These are phyloP conservation scores for Platichthys stellatus DNA, from an alignment of 2,113 vertebrate genomes.

Conservation along the genomic window DNA sequence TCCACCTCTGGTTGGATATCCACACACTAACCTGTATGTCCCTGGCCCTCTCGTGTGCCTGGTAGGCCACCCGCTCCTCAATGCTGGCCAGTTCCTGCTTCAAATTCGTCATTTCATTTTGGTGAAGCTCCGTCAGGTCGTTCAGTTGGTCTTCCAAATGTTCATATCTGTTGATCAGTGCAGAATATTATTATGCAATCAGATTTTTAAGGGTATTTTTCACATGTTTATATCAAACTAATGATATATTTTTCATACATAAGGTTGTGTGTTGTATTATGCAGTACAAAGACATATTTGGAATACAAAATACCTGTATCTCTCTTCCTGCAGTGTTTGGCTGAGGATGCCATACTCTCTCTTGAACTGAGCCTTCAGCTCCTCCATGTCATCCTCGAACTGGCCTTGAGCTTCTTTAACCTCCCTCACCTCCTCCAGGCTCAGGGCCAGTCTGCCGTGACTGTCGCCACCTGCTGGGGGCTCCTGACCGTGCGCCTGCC, in stretches of 20 bases:
- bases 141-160: conserved; percentile 94
- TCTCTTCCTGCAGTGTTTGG: conserved; percentile 92
- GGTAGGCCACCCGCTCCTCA: conserved; percentile 95
- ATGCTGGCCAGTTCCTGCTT: conserved; percentile 96
- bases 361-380: conserved; percentile 89
- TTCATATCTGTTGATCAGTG: conserved; percentile 81
- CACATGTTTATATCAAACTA: background rate
- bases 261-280: no score
- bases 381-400: conserved; percentile 92
- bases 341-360: conserved; percentile 89
- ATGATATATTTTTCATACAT: no score
- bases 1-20: no score
- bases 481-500: conserved; percentile 54
- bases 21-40: conserved; percentile 89
- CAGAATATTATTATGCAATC: background rate
- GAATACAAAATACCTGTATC: conserved; percentile 84
- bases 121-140: conserved; percentile 93
- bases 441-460: conserved; percentile 69
- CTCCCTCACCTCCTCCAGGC: conserved; percentile 89
- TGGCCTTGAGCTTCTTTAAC: conserved; percentile 91
- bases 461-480: conserved; percentile 75
- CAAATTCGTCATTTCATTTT: conserved; percentile 94
- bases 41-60: conserved; percentile 92
- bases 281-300: no score
- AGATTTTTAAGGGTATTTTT: background rate